These are phyloP conservation scores for Lutraria lutraria DNA, from an alignment of 2,888 invertebrate species.

Conservation along the genomic window DNA sequence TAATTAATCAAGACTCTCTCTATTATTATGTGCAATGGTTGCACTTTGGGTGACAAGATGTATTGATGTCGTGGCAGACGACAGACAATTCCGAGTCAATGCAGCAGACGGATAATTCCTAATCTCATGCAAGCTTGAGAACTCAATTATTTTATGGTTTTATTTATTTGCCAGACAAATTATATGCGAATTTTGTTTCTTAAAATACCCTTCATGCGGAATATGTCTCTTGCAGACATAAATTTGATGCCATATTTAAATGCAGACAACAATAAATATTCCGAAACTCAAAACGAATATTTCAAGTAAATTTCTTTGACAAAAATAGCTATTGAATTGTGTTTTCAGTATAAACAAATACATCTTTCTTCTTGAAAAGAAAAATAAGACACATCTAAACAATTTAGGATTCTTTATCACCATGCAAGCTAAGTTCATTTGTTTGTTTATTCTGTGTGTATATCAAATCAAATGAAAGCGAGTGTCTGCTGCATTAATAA, in stretches of 20 bases:
- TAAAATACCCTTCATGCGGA: not conserved
- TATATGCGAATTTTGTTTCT: not conserved
- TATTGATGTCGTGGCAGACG: conserved; percentile 9
- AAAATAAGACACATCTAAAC: not conserved
- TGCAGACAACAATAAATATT: not conserved
- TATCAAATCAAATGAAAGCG: no score
- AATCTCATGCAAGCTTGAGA: conserved; percentile 9
- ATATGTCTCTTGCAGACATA: not conserved
- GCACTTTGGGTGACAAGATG: conserved; percentile 28
- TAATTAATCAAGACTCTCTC: conserved; percentile 21
- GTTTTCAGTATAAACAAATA: not conserved
- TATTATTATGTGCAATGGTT: conserved; percentile 31
- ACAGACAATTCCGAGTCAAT: conserved; percentile 17
- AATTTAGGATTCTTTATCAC: not conserved
- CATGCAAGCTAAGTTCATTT: no score
- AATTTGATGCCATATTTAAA: not conserved
- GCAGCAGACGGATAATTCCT: conserved; percentile 20
- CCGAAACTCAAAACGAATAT: not conserved
- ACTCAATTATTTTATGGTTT: conserved; percentile 8
- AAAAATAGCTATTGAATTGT: not conserved
- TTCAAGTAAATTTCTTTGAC: not conserved
- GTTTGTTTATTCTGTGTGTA: no score
- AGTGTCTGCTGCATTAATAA: no score
- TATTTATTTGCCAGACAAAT: conserved; percentile 19
- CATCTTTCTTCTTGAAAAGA: not conserved